Percentiles rank a stretch among this genome's conserved stretches.
These are phyloP conservation scores for Drosophila chauvacae DNA, from an alignment of 1,140 invertebrate species.

Conservation along the genomic window DNA sequence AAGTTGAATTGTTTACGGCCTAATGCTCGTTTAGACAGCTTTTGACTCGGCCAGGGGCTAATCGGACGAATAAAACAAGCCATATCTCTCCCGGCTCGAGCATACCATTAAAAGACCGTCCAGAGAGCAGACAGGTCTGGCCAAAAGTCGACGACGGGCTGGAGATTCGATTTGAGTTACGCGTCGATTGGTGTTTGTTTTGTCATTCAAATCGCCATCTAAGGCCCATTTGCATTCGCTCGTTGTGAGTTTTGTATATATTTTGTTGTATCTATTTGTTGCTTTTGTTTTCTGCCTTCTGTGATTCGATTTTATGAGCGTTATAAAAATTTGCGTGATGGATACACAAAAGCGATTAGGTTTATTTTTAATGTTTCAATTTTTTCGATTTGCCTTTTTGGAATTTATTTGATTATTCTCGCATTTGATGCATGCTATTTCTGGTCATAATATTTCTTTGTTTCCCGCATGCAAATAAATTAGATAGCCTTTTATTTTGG, in stretches of 20 bases:
- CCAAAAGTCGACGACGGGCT: conserved; percentile 15
- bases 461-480: conserved; percentile 31
- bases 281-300: conserved; percentile 6
- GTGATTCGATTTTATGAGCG: conserved; percentile 50
- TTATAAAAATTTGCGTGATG: conserved; percentile 67
- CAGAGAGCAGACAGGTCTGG: conserved; percentile 31
- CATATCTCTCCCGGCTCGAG: conserved; percentile 54
- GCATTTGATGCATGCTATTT: conserved; percentile 43
- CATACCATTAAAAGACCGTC: conserved; percentile 31
- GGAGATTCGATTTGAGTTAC: conserved; percentile 34
- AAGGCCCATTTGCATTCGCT: conserved; percentile 56
- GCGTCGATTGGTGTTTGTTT: conserved; percentile 51
- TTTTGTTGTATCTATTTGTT: conserved; percentile 2
- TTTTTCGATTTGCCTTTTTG: conserved; percentile 39
- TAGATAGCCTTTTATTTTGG: conserved; percentile 17
- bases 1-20: conserved; percentile 58
- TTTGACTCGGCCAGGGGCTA: conserved; percentile 53
- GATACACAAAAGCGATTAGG: conserved; percentile 69
- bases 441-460: conserved; percentile 50
- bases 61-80: conserved; percentile 64
- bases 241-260: conserved; percentile 11
- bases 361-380: conserved; percentile 68
- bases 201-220: conserved; percentile 70
- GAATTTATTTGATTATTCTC: conserved; percentile 48
- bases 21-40: conserved; percentile 58